A percentile compares a stretch with the other conserved stretches of the same genome.
phyloP scores from a whole-genome alignment of 2,888 invertebrate species.

The Norana najaformis region DNA sequence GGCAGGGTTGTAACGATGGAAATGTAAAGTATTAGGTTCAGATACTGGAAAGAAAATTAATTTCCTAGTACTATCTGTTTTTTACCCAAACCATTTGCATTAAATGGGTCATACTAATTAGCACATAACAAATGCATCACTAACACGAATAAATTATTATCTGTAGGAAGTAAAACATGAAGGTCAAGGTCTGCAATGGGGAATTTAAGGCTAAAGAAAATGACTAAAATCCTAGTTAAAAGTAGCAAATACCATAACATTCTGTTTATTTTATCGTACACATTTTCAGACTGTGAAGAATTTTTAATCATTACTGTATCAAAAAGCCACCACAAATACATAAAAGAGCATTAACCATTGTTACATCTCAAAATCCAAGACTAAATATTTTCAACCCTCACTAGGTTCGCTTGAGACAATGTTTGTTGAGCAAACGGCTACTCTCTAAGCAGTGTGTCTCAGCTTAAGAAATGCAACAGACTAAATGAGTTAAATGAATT shows the following conservation, averaged over 20 bases:
- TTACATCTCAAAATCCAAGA: constrained; percentile 5
- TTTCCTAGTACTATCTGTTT: not conserved
- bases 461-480: constrained; percentile 13
- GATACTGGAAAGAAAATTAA: not conserved
- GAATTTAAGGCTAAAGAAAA: not conserved
- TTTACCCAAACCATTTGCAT: not conserved
- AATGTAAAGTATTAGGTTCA: not conserved
- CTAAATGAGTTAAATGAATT: constrained; percentile 5
- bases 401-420: not conserved
- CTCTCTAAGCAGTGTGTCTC: not conserved
- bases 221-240: not conserved
- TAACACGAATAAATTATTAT: not conserved
- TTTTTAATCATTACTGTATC: constrained; percentile 2
- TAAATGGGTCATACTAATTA: not conserved
- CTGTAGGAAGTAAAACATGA: not conserved
- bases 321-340: constrained; percentile 13
- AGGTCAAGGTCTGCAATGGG: not conserved
- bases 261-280: not conserved
- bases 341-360: not conserved
- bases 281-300: not conserved
- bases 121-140: not conserved
- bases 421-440: not conserved
- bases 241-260: not conserved
- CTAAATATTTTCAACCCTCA: not conserved
- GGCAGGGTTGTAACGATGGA: not conserved